These are phyloP conservation scores for Zaprionus taronus DNA, from an alignment of 1,140 invertebrate species.

Conservation along the genomic window DNA sequence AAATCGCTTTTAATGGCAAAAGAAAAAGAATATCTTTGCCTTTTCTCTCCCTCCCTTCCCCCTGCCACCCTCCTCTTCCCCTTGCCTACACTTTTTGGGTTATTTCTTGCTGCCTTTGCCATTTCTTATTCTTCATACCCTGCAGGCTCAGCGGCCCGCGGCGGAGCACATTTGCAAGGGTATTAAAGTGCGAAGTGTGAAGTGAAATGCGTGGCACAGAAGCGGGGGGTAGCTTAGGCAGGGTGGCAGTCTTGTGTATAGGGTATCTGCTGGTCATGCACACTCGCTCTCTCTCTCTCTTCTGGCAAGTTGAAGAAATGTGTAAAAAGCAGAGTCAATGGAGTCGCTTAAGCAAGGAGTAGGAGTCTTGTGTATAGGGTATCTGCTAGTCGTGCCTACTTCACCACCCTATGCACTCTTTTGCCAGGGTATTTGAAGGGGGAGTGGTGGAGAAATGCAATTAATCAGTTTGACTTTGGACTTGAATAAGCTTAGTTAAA, in stretches of 20 bases:
- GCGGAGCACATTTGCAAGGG: not conserved
- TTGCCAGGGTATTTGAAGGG: too few species aligned
- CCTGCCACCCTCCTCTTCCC: not conserved
- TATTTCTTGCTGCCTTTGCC: constrained; percentile 45
- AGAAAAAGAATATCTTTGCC: constrained; percentile 47
- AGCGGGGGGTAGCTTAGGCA: too few species aligned
- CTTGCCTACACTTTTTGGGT: constrained; percentile 21
- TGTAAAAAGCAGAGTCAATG: too few species aligned
- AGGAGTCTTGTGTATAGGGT: not conserved
- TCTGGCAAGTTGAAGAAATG: too few species aligned
- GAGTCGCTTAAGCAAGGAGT: not conserved
- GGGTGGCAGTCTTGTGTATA: too few species aligned
- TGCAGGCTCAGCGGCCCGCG: not conserved
- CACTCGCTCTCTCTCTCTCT: too few species aligned
- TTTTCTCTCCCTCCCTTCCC: not conserved
- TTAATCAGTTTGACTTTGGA: too few species aligned
- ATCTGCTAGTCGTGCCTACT: not conserved
- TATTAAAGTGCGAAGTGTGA: constrained; percentile 4
- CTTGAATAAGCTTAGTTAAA: too few species aligned
- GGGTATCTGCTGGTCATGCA: too few species aligned
- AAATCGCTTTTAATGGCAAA: constrained; percentile 74
- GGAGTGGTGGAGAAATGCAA: too few species aligned
- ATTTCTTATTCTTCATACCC: not conserved
- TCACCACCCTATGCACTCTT: too few species aligned
- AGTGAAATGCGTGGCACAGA: not conserved